Evolutionary conservation across 2,888 invertebrate genomes (phyloP), one percentile per base, ranked within the genome.

Genomic region (Orthosia incerta): DNA sequence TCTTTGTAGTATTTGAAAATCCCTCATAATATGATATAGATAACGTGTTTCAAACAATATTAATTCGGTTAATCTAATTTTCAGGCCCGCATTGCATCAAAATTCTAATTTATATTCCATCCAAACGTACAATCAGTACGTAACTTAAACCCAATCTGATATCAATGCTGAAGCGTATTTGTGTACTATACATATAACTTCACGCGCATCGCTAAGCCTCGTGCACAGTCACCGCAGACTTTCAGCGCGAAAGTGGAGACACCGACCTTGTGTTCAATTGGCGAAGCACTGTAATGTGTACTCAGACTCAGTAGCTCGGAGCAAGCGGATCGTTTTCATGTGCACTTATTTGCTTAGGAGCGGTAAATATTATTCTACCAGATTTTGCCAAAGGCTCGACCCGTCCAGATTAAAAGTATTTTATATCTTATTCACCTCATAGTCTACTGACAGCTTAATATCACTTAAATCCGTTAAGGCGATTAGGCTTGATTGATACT

Each of bases 201-300:
- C 56, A 51, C 64, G 64, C 69, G 71, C 60, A 73, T 31, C 4
- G 45, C 60, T 71, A 56, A 72, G 71, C 62, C 56, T 2, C 45
- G 61, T 79, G 71, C 72, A 83, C 66, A 23, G 64, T 51, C 15
- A 63, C 70, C 78, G 59, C 72, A 78, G 53, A 71, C 67, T 76
- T 66, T 69, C 46, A 57, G 62, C 45, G 50, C 50, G 51, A 60
- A 60, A 45, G 45, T 20, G 60, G 57, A 57, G 53, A n/a, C 45
- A 63, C 56, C 39, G 70, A 51, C 86, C 86, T 85, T 81, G 86
- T 67, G 74, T 84, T 67, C 74, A 75, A 79, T 77, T 86, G 71
- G 69, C 64, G 63, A 84, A 81, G 61, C 76, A 53, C 18, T 67
- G 68, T 74, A 67, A 71, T 74, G 74, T 83, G 46, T 75, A 66